phyloP scores from a whole-genome alignment of 2,797 vertebrate genomes.

The Lacerta viridis region DNA sequence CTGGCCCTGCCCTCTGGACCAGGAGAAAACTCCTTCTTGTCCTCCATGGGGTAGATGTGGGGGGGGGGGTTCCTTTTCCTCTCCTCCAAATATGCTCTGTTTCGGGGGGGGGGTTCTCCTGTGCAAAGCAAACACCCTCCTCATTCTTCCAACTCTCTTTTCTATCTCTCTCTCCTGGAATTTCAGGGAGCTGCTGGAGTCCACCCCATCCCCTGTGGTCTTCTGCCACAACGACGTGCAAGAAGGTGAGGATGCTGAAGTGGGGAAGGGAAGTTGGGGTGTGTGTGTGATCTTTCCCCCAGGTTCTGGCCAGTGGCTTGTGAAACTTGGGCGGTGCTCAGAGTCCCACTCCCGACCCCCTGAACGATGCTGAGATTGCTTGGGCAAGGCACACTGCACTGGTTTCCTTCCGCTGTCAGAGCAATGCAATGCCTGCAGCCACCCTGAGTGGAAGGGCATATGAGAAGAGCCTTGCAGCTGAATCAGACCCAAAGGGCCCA shows the following conservation, averaged over 20 bases:
- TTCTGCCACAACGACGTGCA: slow-evolving; percentile 97
- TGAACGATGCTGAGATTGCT: too few species aligned
- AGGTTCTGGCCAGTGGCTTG: neutral
- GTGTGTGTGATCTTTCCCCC: neutral
- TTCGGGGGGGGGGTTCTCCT: too few species aligned
- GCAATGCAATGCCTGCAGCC: too few species aligned
- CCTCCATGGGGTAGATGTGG: neutral
- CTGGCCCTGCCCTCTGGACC: too few species aligned
- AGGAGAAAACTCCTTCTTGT: neutral
- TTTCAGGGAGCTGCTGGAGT: slow-evolving; percentile 84
- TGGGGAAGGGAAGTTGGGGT: neutral
- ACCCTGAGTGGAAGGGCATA: too few species aligned
- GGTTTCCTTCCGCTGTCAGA: neutral
- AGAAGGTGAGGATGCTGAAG: slow-evolving; percentile 86
- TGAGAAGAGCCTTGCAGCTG: too few species aligned
- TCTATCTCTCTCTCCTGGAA: neutral
- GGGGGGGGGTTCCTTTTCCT: neutral
- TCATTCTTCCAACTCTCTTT: neutral
- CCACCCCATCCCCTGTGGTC: slow-evolving; percentile 91
- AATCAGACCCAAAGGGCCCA: too few species aligned
- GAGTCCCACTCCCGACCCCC: too few species aligned
- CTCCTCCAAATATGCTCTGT: neutral
- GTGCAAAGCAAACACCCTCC: too few species aligned
- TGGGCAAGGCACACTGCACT: too few species aligned
- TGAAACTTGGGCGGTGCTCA: neutral